Conservation (phyloP, 2,113 vertebrate genomes). For the Lates calcarifer region DNA sequence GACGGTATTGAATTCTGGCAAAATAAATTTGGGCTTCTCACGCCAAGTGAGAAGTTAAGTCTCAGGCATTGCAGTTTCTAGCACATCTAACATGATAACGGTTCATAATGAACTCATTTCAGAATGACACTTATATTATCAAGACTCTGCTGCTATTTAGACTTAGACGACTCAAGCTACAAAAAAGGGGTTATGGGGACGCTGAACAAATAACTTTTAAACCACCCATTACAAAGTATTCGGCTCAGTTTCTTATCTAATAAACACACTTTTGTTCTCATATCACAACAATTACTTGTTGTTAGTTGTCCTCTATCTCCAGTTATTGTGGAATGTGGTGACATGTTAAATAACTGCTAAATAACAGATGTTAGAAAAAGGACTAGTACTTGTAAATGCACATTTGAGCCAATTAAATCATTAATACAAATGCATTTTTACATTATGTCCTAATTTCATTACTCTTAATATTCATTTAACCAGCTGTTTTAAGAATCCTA, state of each 20-base stretch:
- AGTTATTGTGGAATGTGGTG: not conserved
- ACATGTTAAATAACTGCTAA: constrained; percentile 6
- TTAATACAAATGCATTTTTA: not conserved
- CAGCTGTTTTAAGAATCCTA: not conserved
- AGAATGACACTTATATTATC: constrained; percentile 58
- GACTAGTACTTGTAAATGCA: not conserved
- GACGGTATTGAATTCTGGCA: constrained; percentile 71
- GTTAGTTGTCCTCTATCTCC: constrained; percentile 1
- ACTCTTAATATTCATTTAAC: constrained; percentile 1
- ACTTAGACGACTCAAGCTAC: constrained; percentile 9
- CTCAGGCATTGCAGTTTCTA: constrained; percentile 46
- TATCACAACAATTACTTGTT: constrained; percentile 19
- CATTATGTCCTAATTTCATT: not conserved
- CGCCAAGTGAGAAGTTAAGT: constrained; percentile 65
- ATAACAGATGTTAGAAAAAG: not conserved
- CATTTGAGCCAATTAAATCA: not conserved
- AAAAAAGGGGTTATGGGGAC: constrained; percentile 5
- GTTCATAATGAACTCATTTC: constrained; percentile 69
- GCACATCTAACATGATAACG: constrained; percentile 67
- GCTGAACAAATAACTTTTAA: constrained; percentile 24
- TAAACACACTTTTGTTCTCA: constrained; percentile 18
- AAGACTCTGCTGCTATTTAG: constrained; percentile 32
- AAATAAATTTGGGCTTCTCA: constrained; percentile 73
- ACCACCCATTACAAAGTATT: not conserved
- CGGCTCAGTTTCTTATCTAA: not conserved